Conservation (phyloP, 2,888 invertebrate species). For the Cephonodes hylas region DNA sequence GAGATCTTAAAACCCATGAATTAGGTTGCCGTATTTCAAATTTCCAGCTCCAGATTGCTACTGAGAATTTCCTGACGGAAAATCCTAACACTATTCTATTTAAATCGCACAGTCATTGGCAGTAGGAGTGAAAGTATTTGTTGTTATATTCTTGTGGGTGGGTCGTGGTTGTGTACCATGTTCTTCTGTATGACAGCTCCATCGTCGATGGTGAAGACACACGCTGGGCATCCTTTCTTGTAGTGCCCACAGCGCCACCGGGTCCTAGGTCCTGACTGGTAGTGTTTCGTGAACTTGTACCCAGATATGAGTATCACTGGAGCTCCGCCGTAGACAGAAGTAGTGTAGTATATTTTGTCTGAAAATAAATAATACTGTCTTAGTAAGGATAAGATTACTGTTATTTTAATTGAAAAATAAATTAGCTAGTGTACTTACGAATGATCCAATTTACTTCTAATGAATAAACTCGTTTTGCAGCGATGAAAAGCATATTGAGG, state of each 20-base stretch:
- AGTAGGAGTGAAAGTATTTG: no score
- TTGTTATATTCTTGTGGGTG: slow-evolving; percentile 3
- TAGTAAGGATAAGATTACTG: not conserved
- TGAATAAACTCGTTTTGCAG: no score
- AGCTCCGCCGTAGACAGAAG: not conserved
- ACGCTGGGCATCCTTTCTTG: slow-evolving; percentile 8
- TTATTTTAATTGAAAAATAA: not conserved
- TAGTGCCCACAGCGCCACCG: slow-evolving; percentile 1
- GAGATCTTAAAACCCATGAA: no score
- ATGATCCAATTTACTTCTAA: not conserved
- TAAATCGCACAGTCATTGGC: no score
- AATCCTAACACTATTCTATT: no score
- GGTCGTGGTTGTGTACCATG: slow-evolving; percentile 15
- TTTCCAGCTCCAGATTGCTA: no score
- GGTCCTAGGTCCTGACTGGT: not conserved
- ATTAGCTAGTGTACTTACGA: not conserved
- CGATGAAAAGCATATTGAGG: no score
- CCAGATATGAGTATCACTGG: not conserved
- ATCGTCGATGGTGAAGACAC: slow-evolving; percentile 2
- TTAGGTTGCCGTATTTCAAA: no score
- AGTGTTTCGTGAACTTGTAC: slow-evolving; percentile 11
- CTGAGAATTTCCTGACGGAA: no score
- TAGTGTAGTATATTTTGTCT: not conserved
- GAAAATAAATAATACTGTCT: not conserved
- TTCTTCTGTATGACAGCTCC: not conserved